A percentile compares a stretch with the other conserved stretches of the same genome.
These are phyloP conservation scores for Hylaea fasciaria DNA, from an alignment of 2,888 invertebrate genomes.

Conservation along the genomic window DNA sequence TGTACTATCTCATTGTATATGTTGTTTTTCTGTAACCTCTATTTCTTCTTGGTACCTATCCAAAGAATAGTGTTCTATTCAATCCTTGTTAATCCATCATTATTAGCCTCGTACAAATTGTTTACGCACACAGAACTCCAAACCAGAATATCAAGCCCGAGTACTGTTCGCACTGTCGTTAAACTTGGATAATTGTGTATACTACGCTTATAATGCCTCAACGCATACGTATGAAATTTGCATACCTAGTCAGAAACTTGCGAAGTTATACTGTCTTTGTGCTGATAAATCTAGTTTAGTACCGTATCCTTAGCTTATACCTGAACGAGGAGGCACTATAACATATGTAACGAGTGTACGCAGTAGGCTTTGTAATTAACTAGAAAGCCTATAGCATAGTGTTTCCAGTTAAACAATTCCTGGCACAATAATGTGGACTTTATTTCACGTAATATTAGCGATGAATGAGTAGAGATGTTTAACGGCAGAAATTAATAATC, in stretches of 20 bases:
- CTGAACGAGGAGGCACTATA: not conserved
- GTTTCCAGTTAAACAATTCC: too few relatives aligned
- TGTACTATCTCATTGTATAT: too few relatives aligned
- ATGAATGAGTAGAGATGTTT: too few relatives aligned
- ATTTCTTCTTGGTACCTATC: too few relatives aligned
- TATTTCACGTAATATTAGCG: too few relatives aligned
- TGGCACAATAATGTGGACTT: too few relatives aligned
- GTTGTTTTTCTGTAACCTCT: too few relatives aligned
- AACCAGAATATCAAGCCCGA: not conserved
- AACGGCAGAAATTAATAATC: too few relatives aligned
- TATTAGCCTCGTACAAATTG: too few relatives aligned
- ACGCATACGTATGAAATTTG: conserved; percentile 32
- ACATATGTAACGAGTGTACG: not conserved
- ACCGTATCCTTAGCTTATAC: conserved; percentile 1
- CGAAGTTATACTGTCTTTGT: conserved; percentile 25
- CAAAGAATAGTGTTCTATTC: too few relatives aligned
- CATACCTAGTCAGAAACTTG: conserved; percentile 30
- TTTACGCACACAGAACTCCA: not conserved
- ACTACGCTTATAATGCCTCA: conserved; percentile 31
- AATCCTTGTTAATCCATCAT: too few relatives aligned
- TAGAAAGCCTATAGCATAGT: too few relatives aligned
- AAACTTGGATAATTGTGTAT: conserved; percentile 36
- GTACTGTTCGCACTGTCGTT: conserved; percentile 3
- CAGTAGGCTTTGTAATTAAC: not conserved
- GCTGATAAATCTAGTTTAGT: conserved; percentile 20